Evolutionary conservation across 2,888 invertebrate genomes (phyloP).

Genomic region (Stictocephala bisonia): DNA sequence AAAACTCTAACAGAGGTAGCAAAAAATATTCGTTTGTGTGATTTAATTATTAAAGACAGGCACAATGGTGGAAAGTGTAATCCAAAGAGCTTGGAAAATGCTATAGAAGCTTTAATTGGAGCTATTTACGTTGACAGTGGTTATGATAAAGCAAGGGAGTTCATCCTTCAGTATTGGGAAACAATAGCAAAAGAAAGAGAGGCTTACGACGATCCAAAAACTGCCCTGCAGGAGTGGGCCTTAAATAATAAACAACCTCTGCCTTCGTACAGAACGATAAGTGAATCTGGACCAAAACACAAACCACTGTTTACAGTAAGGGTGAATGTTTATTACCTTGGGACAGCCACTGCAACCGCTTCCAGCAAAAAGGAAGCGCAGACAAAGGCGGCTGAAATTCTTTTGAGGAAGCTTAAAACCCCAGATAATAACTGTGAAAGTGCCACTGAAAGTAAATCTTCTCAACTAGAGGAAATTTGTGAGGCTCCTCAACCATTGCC

Average conservation of each 20-base stretch:
- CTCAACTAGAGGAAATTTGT: no score
- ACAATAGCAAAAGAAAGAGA: neutral
- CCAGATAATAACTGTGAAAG: neutral
- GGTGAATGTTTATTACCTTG: neutral
- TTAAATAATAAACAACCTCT: neutral
- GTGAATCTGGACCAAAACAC: neutral
- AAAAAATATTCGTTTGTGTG: neutral
- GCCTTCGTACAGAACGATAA: neutral
- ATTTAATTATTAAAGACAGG: conserved; percentile 1
- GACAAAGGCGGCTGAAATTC: neutral
- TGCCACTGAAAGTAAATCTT: no score
- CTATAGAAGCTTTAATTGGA: conserved; percentile 37
- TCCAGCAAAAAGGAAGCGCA: neutral
- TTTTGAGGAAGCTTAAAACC: neutral
- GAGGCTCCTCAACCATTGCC: no score
- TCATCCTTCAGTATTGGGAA: neutral
- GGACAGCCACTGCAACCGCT: neutral
- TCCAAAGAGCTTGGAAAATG: neutral
- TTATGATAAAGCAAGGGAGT: neutral
- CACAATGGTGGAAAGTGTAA: neutral
- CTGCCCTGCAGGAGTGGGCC: neutral
- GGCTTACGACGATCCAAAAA: neutral
- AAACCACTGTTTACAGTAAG: neutral
- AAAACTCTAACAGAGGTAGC: conserved; percentile 5
- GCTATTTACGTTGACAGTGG: conserved; percentile 27